Evolutionary conservation across 2,888 invertebrate genomes (phyloP).

Genomic region (Thysanoteuthis rhombus): DNA sequence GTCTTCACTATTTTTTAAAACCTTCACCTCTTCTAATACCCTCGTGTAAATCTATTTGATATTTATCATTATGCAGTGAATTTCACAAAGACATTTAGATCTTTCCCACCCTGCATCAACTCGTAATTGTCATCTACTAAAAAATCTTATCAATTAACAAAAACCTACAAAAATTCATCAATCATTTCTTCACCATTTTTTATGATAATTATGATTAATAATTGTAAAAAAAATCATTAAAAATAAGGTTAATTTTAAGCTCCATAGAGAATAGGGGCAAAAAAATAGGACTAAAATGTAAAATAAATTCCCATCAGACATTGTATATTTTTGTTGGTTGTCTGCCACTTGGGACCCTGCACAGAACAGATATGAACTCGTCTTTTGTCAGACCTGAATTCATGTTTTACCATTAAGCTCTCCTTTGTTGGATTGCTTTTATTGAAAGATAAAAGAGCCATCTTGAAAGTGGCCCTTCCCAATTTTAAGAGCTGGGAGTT

Average conservation of each 20-base stretch:
- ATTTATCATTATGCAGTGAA: neutral
- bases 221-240: neutral
- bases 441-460: constrained; percentile 12
- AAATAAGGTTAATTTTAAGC: neutral
- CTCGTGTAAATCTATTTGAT: neutral
- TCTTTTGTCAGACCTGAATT: neutral
- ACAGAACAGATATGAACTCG: neutral
- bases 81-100: neutral
- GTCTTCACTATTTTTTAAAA: neutral
- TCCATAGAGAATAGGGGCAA: neutral
- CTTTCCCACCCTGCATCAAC: neutral
- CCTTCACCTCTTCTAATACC: neutral
- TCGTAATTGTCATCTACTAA: neutral
- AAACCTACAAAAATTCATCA: constrained; percentile 12
- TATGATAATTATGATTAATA: constrained; percentile 12
- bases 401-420: neutral
- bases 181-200: neutral
- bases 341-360: neutral
- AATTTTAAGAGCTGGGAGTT: neutral
- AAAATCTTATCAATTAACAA: constrained; percentile 12
- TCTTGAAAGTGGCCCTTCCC: neutral
- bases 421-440: neutral
- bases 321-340: neutral
- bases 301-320: neutral
- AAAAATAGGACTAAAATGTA: neutral